Evolutionary conservation across 2,113 vertebrate species (phyloP).

Genomic region (Tachysurus fulvidraco): DNA sequence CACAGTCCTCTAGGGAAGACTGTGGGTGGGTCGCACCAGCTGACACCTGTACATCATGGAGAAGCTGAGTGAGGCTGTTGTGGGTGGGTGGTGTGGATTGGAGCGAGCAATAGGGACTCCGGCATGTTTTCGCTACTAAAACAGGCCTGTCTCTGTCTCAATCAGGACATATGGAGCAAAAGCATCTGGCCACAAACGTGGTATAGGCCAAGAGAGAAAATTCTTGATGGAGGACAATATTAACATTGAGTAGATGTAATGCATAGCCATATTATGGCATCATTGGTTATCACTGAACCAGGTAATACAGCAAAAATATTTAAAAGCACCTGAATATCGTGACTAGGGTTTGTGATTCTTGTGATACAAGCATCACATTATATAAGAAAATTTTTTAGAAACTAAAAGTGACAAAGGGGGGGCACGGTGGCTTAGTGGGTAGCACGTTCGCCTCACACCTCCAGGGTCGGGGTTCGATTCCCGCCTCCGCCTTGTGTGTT

Average conservation of each 20-base stretch:
- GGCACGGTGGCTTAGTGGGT: no score
- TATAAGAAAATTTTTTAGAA: neutral
- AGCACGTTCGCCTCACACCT: no score
- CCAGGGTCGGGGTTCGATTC: no score
- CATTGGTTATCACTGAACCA: neutral
- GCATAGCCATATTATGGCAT: neutral
- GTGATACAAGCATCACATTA: neutral
- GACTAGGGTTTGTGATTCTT: neutral
- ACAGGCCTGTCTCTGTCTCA: conserved; percentile 42
- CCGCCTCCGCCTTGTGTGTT: no score
- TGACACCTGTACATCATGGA: conserved; percentile 51
- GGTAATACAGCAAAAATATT: neutral
- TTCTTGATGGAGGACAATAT: neutral
- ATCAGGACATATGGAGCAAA: conserved; percentile 25
- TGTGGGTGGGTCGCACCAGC: conserved; percentile 46
- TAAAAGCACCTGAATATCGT: neutral
- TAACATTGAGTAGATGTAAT: neutral
- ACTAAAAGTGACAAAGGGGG: no score
- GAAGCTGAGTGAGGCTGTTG: conserved; percentile 25
- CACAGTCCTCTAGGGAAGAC: conserved; percentile 6
- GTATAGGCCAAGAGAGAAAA: conserved; percentile 11
- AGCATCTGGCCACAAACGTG: conserved; percentile 16
- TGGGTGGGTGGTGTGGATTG: conserved; percentile 34
- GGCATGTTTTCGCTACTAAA: conserved; percentile 37
- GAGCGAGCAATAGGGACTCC: conserved; percentile 20